Evolutionary conservation across 2,113 vertebrate species (phyloP).

Genomic region (Triplophysa tibetana): DNA sequence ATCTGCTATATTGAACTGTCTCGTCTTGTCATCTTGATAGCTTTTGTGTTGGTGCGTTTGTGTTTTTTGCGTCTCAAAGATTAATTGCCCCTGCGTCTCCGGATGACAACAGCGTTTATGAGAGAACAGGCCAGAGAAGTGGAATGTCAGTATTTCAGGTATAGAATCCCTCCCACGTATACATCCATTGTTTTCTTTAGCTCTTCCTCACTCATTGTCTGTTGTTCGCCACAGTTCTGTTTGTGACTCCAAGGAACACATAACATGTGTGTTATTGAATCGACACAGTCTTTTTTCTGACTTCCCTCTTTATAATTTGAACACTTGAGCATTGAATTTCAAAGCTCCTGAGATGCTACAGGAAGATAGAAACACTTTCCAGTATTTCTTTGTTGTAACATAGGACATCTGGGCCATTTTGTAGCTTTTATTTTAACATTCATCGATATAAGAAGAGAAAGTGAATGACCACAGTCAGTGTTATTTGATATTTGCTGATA

Average conservation of each 20-base stretch:
- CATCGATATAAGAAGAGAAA: too few species aligned
- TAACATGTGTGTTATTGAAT: too few species aligned
- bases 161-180: slow-evolving; percentile 9
- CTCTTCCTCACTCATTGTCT: background rate
- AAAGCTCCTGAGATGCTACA: too few species aligned
- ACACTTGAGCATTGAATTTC: too few species aligned
- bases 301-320: too few species aligned
- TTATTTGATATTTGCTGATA: too few species aligned
- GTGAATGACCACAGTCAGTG: too few species aligned
- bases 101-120: slow-evolving; percentile 73
- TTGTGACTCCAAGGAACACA: slow-evolving; percentile 23
- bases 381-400: too few species aligned
- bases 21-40: slow-evolving; percentile 71
- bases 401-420: too few species aligned
- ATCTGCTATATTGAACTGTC: slow-evolving; percentile 61
- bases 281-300: too few species aligned
- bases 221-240: slow-evolving; percentile 33
- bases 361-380: too few species aligned
- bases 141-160: slow-evolving; percentile 63
- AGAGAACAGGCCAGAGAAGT: slow-evolving; percentile 56
- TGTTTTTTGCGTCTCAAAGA: slow-evolving; percentile 61
- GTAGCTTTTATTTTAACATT: too few species aligned
- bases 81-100: slow-evolving; percentile 66
- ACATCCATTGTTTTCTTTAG: slow-evolving; percentile 19
- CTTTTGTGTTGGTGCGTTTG: slow-evolving; percentile 66